These are phyloP conservation scores for Agonopterix heracliana DNA, from an alignment of 2,888 invertebrate genomes.

Conservation along the genomic window DNA sequence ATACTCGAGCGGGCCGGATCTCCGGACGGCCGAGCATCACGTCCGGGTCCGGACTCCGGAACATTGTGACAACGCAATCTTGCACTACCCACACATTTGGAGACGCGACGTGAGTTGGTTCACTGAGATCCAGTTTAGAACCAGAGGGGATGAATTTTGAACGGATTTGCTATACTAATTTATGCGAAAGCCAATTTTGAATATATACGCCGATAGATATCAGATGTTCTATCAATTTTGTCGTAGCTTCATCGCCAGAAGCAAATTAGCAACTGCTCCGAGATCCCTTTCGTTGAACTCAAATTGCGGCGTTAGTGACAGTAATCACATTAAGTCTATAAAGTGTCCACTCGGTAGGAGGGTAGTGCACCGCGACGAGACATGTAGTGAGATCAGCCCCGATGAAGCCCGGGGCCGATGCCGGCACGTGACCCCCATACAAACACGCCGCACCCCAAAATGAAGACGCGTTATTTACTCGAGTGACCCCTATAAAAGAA, in stretches of 20 bases:
- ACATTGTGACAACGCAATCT: neutral
- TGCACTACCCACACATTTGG: neutral
- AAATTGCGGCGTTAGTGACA: too few species aligned
- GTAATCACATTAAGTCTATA: neutral
- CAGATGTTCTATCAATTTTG: too few species aligned
- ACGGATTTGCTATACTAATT: too few species aligned
- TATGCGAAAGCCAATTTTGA: too few species aligned
- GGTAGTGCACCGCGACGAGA: neutral
- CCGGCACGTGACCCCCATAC: slow-evolving; percentile 31
- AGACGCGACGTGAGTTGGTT: neutral
- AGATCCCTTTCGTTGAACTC: too few species aligned
- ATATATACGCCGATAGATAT: too few species aligned
- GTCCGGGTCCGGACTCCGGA: neutral
- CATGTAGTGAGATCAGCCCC: too few species aligned
- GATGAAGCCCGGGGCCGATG: too few species aligned
- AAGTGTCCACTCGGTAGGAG: neutral
- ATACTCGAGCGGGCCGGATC: neutral
- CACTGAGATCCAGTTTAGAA: neutral
- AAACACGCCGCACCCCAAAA: slow-evolving; percentile 18
- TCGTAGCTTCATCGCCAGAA: too few species aligned
- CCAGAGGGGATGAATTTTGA: too few species aligned
- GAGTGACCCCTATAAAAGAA: slow-evolving; percentile 60
- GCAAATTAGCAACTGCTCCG: too few species aligned
- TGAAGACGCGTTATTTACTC: slow-evolving; percentile 61
- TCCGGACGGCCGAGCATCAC: neutral